Evolutionary conservation across 2,888 invertebrate species (phyloP).

Genomic region (Parochlus steinenii): DNA sequence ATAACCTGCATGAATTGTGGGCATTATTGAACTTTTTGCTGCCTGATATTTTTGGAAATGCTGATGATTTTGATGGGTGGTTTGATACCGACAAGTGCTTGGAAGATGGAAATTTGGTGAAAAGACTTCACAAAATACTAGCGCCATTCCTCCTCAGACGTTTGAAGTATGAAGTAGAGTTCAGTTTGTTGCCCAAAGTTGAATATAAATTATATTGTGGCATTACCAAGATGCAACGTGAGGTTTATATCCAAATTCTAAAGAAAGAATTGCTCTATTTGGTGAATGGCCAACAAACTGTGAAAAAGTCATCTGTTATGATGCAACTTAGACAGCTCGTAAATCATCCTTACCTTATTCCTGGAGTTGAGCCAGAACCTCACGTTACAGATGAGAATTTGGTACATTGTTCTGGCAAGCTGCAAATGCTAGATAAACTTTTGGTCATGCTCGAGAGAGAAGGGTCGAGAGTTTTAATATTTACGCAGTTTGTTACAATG

Average conservation of each 20-base stretch:
- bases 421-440: constrained; percentile 89
- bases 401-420: constrained; percentile 91
- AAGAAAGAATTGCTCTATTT: constrained; percentile 98
- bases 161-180: constrained; percentile 95
- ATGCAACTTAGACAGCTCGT: constrained; percentile 98
- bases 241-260: constrained; percentile 97
- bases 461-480: constrained; percentile 82
- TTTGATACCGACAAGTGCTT: constrained; percentile 92
- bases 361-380: constrained; percentile 97
- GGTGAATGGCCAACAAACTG: constrained; percentile 95
- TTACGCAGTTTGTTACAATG: constrained; percentile 95
- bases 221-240: constrained; percentile 95
- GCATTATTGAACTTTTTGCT: constrained; percentile 90
- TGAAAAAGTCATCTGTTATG: constrained; percentile 89
- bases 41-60: constrained; percentile 95
- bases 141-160: constrained; percentile 90
- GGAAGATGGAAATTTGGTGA: constrained; percentile 78
- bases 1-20: constrained; percentile 97
- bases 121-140: constrained; percentile 81
- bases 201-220: constrained; percentile 95
- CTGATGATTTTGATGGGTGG: constrained; percentile 97
- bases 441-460: constrained; percentile 79
- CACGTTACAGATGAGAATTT: constrained; percentile 94
- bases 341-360: constrained; percentile 97
- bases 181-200: constrained; percentile 89